Evolutionary conservation across 2,797 vertebrate genomes (phyloP).

Genomic region (Eremophila alpestris): DNA sequence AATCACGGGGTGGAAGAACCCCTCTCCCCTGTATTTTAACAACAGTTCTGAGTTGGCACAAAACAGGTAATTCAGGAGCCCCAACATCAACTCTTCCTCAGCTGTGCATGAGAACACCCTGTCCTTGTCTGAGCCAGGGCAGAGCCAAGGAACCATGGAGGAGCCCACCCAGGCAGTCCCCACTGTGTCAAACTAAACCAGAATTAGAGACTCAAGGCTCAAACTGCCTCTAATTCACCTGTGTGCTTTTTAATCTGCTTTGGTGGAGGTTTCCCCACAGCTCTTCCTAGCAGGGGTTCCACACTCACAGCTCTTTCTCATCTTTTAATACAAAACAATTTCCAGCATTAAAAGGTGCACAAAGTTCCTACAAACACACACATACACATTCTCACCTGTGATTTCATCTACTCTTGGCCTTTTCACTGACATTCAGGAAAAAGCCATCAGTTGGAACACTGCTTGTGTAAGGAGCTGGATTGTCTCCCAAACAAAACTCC

Average conservation of each 20-base stretch:
- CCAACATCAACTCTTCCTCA: background rate
- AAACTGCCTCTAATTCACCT: background rate
- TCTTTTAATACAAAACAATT: background rate
- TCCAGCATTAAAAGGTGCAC: constrained; percentile 15
- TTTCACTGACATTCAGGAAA: background rate
- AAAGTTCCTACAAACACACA: background rate
- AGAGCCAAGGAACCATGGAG: rapidly evolving
- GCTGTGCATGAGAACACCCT: background rate
- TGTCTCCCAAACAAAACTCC: background rate
- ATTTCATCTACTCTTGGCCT: background rate
- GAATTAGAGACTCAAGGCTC: rapidly evolving
- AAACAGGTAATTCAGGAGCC: background rate
- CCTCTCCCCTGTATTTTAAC: background rate
- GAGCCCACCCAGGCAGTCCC: background rate
- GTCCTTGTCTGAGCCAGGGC: background rate
- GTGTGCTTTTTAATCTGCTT: background rate
- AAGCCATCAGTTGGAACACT: background rate
- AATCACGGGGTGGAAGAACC: background rate
- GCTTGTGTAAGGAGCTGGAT: background rate
- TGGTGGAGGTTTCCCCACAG: background rate
- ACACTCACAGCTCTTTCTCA: background rate
- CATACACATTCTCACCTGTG: background rate
- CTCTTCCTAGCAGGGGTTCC: background rate
- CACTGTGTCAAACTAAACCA: background rate
- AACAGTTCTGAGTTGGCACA: constrained; percentile 35